phyloP scores from a whole-genome alignment of 2,888 invertebrate genomes.

The Sphaerophoria rueppellii region DNA sequence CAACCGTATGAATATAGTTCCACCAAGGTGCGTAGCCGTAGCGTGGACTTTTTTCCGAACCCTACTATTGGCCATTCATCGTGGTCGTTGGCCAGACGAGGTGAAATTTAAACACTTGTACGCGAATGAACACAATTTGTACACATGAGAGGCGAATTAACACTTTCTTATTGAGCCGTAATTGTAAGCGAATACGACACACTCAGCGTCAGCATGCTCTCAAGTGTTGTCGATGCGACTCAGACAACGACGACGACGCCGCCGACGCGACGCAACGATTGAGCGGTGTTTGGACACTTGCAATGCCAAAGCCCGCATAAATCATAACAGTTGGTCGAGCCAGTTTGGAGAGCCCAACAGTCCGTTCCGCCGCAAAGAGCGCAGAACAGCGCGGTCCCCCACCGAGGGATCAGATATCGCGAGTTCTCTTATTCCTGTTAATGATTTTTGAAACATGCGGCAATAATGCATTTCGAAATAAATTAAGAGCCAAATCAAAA shows the following conservation, averaged over 20 bases:
- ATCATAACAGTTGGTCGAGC: conserved; percentile 62
- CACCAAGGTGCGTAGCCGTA: conserved; percentile 17
- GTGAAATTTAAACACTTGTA: conserved; percentile 74
- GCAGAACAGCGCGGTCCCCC: conserved; percentile 60
- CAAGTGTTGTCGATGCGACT: not conserved
- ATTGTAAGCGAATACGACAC: conserved; percentile 60
- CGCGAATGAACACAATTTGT: conserved; percentile 73
- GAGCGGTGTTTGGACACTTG: conserved; percentile 55
- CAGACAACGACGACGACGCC: conserved; percentile 6
- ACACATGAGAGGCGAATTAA: conserved; percentile 73
- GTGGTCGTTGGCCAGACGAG: conserved; percentile 50
- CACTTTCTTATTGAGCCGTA: conserved; percentile 74
- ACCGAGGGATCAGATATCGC: conserved; percentile 72
- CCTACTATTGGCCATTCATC: conserved; percentile 24
- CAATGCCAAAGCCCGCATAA: conserved; percentile 65
- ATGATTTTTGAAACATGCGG: conserved; percentile 73
- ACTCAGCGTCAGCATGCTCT: not conserved
- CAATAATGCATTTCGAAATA: conserved; percentile 72
- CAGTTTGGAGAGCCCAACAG: conserved; percentile 36
- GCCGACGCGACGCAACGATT: not conserved
- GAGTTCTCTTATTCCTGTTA: conserved; percentile 73
- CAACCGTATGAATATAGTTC: conserved; percentile 45
- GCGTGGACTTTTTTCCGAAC: too few relatives aligned
- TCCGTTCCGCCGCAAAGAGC: not conserved
- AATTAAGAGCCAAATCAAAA: conserved; percentile 73